phyloP scores from a whole-genome alignment of 2,797 vertebrate species.

The Paguma larvata region DNA sequence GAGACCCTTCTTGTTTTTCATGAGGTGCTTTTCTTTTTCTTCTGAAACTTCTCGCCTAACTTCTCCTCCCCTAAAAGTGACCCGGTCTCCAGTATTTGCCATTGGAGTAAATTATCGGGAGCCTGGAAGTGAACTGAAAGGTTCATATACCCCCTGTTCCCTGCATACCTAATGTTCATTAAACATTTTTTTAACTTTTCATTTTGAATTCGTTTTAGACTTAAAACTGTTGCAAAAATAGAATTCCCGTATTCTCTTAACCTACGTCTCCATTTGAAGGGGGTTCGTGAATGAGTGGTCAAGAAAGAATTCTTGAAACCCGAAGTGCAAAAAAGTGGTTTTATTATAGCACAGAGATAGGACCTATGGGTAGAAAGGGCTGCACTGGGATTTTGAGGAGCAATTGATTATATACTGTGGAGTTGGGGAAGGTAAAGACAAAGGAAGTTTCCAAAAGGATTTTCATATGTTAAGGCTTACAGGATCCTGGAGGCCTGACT shows the following conservation, averaged over 20 bases:
- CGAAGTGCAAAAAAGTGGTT: too few relatives aligned
- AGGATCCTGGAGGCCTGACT: too few relatives aligned
- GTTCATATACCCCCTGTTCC: not conserved
- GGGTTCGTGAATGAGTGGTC: too few relatives aligned
- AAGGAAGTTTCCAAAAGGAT: too few relatives aligned
- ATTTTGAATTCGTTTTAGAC: conserved; percentile 52
- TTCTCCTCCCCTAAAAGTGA: not conserved
- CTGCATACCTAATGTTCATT: not conserved
- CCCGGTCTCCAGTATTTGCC: not conserved
- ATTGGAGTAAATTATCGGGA: not conserved
- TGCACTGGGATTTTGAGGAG: too few relatives aligned
- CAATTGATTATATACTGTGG: too few relatives aligned
- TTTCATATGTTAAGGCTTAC: too few relatives aligned
- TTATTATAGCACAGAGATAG: too few relatives aligned
- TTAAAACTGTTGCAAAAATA: conserved; percentile 46
- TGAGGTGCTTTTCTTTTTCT: not conserved
- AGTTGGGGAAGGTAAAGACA: too few relatives aligned
- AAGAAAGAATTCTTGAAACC: too few relatives aligned
- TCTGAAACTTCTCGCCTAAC: conserved; percentile 32
- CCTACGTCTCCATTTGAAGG: not conserved
- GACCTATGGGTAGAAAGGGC: too few relatives aligned
- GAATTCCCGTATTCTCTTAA: not conserved
- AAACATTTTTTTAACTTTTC: not conserved
- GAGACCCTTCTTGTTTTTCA: not conserved
- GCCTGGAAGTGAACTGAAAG: not conserved